Evolutionary conservation across 2,113 vertebrate genomes (phyloP).

Genomic region (Candoia aspera): DNA sequence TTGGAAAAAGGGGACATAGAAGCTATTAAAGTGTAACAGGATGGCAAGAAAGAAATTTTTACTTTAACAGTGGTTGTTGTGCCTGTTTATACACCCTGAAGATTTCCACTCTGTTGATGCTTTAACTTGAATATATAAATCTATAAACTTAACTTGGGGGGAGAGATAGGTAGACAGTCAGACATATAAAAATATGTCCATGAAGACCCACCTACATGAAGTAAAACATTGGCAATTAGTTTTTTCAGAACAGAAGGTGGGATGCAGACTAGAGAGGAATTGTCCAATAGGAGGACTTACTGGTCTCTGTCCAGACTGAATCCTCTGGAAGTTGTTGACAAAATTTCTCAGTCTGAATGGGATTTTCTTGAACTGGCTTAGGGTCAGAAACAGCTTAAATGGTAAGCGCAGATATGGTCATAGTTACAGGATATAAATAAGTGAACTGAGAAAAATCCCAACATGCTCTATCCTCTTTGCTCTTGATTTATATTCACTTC

Average conservation of each 20-base stretch:
- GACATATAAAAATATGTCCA: neutral
- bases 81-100: neutral
- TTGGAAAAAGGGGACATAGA: neutral
- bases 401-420: neutral
- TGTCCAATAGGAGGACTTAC: neutral
- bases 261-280: neutral
- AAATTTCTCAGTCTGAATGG: neutral
- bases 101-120: neutral
- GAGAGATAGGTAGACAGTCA: neutral
- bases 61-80: neutral
- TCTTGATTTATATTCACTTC: neutral
- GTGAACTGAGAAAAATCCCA: no score
- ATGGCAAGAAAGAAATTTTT: neutral
- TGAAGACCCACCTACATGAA: neutral
- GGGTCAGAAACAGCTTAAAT: neutral
- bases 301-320: neutral
- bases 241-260: neutral
- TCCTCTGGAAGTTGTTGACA: neutral
- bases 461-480: no score
- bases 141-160: neutral
- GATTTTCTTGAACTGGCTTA: neutral
- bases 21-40: neutral
- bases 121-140: neutral
- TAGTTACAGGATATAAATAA: neutral
- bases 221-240: neutral